Base-by-base conservation (phyloP, 2,113 vertebrate species). In the Glareola pratincola region DNA sequence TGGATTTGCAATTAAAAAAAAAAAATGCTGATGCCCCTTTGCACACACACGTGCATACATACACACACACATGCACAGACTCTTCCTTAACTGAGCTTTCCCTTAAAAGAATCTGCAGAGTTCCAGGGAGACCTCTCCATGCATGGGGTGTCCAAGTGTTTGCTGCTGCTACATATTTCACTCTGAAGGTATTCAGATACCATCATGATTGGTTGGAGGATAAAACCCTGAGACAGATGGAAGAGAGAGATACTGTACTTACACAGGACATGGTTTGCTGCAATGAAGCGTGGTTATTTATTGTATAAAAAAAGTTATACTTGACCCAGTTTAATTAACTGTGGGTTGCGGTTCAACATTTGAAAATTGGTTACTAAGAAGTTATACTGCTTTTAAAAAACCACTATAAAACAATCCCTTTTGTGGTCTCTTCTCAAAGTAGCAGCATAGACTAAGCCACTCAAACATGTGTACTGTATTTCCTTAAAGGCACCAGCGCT, bases 241-340 rank as follows among this genome's bases (percentile, higher is more conserved):
- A 57, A 83, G 68, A 62, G 30, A 11, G 37, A 91, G 66, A 79
- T 88, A 88, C 12, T 73, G 66, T 76, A 67, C 16, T 91, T 90
- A 59, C 37, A 91, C 50, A 95, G 77, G 84, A 78, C 95, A 96
- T 80, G 84, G 89, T 91, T 94, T 93, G 34, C 71, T 92, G 81
- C 78, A 82, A 43, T 64, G 54, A 57, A 96, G 32, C 22, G 4
- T 90, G 80, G 74, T 95, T 95, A 78, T 88, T 95, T 92, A 60
- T 47, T 84, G 21, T 84, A 83, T 96, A 77, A 94, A 97, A 96
- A 95, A 91, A 85, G 64, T 93, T 87, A 71, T 85, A 85, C 69
- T 91, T 98, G 98, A 98, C 97, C 97, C 94, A 97, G 85, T 98
- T 98, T 97, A 96, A 96, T 97, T 90, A 94, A 92, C 53, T 67